phyloP scores from a whole-genome alignment of 2,797 vertebrate species.

The Halcyon leucocephala region DNA sequence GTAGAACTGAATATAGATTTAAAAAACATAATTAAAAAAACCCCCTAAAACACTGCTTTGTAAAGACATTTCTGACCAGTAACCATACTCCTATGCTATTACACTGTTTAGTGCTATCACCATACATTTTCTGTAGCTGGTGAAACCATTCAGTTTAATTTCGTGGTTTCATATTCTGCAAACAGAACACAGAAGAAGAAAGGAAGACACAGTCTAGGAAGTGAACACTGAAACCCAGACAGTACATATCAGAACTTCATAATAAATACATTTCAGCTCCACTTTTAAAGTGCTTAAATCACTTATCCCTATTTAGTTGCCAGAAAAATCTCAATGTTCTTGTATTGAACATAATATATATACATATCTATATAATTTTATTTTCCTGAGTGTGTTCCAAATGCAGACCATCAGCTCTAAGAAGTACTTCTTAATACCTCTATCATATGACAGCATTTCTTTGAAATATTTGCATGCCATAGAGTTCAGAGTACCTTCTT shows the following conservation, averaged over 20 bases:
- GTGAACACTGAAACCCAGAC: not conserved
- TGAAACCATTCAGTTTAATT: not conserved
- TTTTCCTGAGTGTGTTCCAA: constrained; percentile 7
- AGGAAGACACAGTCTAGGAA: not conserved
- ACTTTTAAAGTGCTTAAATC: not conserved
- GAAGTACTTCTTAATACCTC: constrained; percentile 15
- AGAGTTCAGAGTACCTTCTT: constrained; percentile 3
- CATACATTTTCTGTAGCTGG: not conserved
- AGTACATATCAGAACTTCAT: not conserved
- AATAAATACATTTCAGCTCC: not conserved
- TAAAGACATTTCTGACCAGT: not conserved
- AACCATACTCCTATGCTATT: not conserved
- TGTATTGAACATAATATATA: not conserved
- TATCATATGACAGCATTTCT: not conserved
- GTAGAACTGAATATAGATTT: not conserved
- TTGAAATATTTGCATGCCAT: constrained; percentile 37
- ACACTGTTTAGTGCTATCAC: not conserved
- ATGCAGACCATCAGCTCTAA: not conserved
- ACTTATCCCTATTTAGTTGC: not conserved
- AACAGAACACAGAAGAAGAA: not conserved
- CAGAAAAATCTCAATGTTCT: not conserved
- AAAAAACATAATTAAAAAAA: not conserved
- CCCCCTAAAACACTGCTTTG: not conserved
- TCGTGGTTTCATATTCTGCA: not conserved
- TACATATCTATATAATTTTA: not conserved